Percentiles rank a stretch among this genome's conserved stretches.
Evolutionary conservation across 2,888 invertebrate species (phyloP).

Genomic region (Sympetrum striolatum): DNA sequence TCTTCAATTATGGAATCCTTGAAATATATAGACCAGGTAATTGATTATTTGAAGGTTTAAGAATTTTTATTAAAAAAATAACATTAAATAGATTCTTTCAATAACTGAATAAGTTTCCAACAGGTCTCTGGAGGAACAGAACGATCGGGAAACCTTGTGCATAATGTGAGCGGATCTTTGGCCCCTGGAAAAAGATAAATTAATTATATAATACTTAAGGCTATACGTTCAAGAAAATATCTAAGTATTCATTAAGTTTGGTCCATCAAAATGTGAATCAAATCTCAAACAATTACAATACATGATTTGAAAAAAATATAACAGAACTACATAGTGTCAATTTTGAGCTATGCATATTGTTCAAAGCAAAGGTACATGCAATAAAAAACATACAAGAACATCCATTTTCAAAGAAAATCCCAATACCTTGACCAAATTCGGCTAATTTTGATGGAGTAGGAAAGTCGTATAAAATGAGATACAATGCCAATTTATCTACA

Average conservation of each 20-base stretch:
- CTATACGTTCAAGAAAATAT: background rate
- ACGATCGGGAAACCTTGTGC: background rate
- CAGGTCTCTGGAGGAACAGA: background rate
- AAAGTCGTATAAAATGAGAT: slow-evolving; percentile 67
- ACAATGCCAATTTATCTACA: slow-evolving; percentile 63
- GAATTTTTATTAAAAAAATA: background rate
- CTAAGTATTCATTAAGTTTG: no score
- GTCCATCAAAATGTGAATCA: background rate
- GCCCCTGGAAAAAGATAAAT: background rate
- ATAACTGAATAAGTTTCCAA: background rate
- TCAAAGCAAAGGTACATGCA: background rate
- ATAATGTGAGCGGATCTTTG: background rate
- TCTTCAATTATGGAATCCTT: no score
- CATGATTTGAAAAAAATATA: background rate
- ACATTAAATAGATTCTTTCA: background rate
- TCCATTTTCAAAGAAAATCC: background rate
- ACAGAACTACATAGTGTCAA: background rate
- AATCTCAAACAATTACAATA: background rate
- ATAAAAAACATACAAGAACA: background rate
- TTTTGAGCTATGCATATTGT: background rate
- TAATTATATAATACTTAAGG: background rate
- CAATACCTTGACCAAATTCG: slow-evolving; percentile 52
- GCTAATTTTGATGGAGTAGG: slow-evolving; percentile 59
- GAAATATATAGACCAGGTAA: no score
- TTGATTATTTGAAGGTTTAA: no score